Evolutionary conservation across 2,888 invertebrate genomes (phyloP), one percentile per base, ranked within the genome.

Genomic region (Timandra comae): DNA sequence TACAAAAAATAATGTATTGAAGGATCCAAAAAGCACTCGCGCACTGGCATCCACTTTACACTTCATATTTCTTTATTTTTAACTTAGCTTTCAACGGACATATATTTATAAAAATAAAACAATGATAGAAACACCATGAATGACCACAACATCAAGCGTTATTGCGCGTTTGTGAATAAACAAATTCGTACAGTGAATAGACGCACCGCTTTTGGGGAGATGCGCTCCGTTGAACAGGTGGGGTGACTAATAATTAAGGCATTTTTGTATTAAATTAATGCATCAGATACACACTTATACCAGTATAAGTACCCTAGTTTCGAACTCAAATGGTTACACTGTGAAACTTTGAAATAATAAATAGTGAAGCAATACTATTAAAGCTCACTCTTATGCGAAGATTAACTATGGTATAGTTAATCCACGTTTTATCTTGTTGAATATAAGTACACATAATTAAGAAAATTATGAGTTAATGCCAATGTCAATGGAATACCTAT

Each of bases 1-100:
- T 75, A 89, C 90, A 69, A 89, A 79, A 66, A 91, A 88, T 48
- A 91, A 62, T 41, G 90, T 88, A 68, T 92, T 92, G 56, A 89
- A 90, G 63, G 87, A 86, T 48, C 91, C 90, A 65, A 91, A 87
- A 42, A 91, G 71, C 45, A 88, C 86, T 80, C 90, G 91, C 34
- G 90, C 88, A 67, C 88, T 88, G 27, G 86, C 78, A 45, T 88
- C 70, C 36, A 60, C 65, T 54, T 65, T 73, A 46, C 79, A 73
- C 65, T 68, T 73, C 76, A 73, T 76, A 38, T 29, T 51, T 33
- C 23, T 29, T 30, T 12, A 36, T 28, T 41, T 35, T 43, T 45
- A 38, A 43, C 38, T 43, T 26, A 31, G 35, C 40, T 34, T 37
- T 33, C 27, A 32, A 13, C 5, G 24, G n/a, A 29, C 1, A 27